These are phyloP conservation scores for Cacoxenus indagator DNA, from an alignment of 2,888 invertebrate species.

Conservation along the genomic window DNA sequence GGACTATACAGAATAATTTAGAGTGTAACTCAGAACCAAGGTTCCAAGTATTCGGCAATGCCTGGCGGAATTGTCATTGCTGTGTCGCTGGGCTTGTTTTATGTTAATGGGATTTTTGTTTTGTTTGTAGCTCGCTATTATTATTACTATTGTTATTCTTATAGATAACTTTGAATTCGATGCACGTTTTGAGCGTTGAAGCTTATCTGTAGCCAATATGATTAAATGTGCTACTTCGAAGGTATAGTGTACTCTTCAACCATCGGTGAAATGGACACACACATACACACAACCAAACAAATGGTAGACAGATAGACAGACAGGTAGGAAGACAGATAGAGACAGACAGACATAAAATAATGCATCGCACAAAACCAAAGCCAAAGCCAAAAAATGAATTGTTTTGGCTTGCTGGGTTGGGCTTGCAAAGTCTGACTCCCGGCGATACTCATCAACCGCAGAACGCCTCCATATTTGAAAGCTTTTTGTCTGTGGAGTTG, in stretches of 20 bases:
- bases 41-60: too few species aligned
- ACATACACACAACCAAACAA: background rate
- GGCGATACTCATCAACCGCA: background rate
- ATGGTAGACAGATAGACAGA: background rate
- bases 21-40: too few species aligned
- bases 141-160: conserved; percentile 43
- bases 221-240: conserved; percentile 53
- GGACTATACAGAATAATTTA: too few species aligned
- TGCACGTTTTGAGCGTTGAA: conserved; percentile 59
- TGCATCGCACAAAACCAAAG: background rate
- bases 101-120: conserved; percentile 14
- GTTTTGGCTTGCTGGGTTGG: background rate
- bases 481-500: background rate
- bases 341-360: background rate
- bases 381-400: background rate
- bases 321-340: background rate
- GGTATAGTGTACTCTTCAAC: background rate
- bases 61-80: too few species aligned
- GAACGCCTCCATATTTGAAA: background rate
- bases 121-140: conserved; percentile 47
- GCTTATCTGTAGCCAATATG: conserved; percentile 63
- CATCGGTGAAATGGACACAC: background rate
- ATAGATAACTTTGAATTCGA: conserved; percentile 54
- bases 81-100: conserved; percentile 1
- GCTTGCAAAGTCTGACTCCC: background rate